Base-by-base conservation (phyloP, 2,888 invertebrate genomes). In the Dendrolimus houi region DNA sequence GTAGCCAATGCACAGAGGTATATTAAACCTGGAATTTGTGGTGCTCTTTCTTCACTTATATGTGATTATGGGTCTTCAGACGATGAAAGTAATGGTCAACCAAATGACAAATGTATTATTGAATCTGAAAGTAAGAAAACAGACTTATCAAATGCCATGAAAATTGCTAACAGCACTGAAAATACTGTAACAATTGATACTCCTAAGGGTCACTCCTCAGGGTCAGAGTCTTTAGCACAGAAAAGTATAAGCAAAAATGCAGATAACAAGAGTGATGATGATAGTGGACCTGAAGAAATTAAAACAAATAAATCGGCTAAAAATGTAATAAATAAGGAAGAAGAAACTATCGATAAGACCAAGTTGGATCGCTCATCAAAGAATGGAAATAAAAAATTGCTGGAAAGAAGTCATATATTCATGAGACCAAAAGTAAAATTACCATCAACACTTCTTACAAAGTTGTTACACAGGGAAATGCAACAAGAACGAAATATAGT, bases 401-500 rank as follows among this genome's bases (percentile, higher is more conserved):
- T 55, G 61, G 58, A 60, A 68, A 60, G 60, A 65, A 60, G 41
- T 55, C 54, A 52, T 40, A 58, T 55, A 47, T 57, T 53, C 54
- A 60, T 54, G 7, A 66, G 63, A 61, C 61, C 71, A 56, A 77
- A 76, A 61, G 64, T 69, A 41, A 80, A 81, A 70, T 56, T 85
- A 62, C 91, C 87, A 64, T 91, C 92, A 52, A 94, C 94, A 12
- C 85, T 96, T 64, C 82, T 96, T 56, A 93, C 94, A 68, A 94
- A 93, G 74, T 81, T 98, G 41, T 85, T 98, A 58, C 93, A 93
- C 55, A 92, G 92, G 59, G 96, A 97, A 77, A 96, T 98, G 66
- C 91, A 94, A 62, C 95, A 96, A 68, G 98, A 98, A 83, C 91
- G 98, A 57, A 98, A 98, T 83, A 90, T 96, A 55, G 91, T 98